Percentiles rank a stretch among this genome's conserved stretches.
These are phyloP conservation scores for Cossypha niveicapilla DNA, from an alignment of 2,797 vertebrate species.

Conservation along the genomic window DNA sequence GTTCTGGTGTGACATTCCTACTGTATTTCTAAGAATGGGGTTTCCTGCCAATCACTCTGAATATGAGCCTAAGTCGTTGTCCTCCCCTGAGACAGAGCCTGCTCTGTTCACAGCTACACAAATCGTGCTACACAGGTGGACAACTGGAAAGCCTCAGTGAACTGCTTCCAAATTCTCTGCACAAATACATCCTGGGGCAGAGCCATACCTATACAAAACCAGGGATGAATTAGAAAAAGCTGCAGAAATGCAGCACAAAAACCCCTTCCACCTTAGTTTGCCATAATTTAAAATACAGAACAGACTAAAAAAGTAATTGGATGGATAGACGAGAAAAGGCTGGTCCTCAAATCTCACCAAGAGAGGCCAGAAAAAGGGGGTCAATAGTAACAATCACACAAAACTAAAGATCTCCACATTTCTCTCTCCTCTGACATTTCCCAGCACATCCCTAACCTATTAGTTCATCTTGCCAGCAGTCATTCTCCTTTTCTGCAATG, in stretches of 20 bases:
- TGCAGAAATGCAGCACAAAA: background rate
- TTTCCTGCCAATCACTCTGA: constrained; percentile 11
- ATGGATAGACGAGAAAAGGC: background rate
- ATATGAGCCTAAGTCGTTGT: background rate
- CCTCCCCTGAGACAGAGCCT: background rate
- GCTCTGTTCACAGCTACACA: background rate
- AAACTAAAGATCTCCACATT: background rate
- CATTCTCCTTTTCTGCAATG: background rate
- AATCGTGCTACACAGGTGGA: background rate
- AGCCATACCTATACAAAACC: background rate
- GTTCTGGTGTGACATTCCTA: background rate
- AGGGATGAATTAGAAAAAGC: background rate
- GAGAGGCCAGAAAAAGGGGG: background rate
- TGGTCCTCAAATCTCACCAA: background rate
- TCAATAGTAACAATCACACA: background rate
- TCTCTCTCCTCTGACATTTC: background rate
- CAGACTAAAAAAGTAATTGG: background rate
- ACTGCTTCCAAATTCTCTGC: background rate
- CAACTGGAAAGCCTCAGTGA: background rate
- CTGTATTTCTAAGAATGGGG: background rate
- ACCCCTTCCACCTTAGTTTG: background rate
- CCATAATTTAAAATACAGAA: background rate
- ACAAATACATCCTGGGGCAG: background rate
- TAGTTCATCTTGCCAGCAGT: constrained; percentile 31
- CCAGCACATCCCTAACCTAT: background rate